Evolutionary conservation across 2,113 vertebrate genomes (phyloP).

Genomic region (Carollia perspicillata): DNA sequence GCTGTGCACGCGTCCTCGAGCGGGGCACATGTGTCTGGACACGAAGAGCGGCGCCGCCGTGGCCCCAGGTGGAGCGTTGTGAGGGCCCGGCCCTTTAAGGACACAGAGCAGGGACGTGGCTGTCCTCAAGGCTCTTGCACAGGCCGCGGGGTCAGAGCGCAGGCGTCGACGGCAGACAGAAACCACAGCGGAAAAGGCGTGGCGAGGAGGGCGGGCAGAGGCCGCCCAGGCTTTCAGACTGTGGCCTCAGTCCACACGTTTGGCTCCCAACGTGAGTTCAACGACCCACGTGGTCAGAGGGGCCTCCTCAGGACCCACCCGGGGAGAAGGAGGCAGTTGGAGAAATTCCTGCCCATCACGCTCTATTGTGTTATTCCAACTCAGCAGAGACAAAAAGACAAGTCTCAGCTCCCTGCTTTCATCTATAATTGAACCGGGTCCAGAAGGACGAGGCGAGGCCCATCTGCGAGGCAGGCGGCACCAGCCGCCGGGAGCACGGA

Average conservation of each 20-base stretch:
- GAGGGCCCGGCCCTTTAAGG: not conserved
- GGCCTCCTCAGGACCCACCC: constrained; percentile 8
- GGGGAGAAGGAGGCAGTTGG: constrained; percentile 74
- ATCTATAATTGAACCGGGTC: constrained; percentile 88
- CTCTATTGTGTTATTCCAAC: constrained; percentile 85
- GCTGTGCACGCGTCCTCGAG: not conserved
- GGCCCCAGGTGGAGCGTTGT: not conserved
- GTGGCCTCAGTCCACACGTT: not conserved
- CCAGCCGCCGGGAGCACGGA: constrained; percentile 85
- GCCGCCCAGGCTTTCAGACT: not conserved
- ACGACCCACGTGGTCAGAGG: not conserved
- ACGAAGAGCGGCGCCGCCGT: not conserved
- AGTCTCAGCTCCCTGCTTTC: constrained; percentile 87
- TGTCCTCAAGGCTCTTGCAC: not conserved
- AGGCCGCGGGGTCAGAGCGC: not conserved
- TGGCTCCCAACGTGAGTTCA: not conserved
- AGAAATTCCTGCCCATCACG: constrained; percentile 83
- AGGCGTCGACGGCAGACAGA: not conserved
- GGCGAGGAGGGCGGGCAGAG: not conserved
- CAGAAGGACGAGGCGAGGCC: constrained; percentile 85
- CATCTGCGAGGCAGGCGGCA: constrained; percentile 85
- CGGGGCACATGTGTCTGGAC: not conserved
- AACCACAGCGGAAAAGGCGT: not conserved
- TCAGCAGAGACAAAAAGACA: constrained; percentile 89
- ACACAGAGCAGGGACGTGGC: not conserved